Conservation (phyloP, 2,113 vertebrate species). For the Xyliphius kryptos region DNA sequence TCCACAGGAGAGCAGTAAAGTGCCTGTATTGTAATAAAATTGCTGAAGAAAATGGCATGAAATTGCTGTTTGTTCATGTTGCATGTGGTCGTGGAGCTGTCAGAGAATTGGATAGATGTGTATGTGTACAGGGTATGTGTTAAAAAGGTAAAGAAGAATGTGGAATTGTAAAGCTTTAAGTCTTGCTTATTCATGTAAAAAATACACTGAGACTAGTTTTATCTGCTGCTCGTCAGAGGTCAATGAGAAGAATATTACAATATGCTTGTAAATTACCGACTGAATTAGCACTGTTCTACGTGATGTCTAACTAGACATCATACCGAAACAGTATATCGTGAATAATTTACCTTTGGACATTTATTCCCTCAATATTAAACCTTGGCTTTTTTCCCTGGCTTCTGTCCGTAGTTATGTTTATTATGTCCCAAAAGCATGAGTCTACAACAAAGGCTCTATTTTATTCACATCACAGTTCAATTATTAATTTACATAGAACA, state of each 20-base stretch:
- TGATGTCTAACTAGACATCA: constrained; percentile 12
- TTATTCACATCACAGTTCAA: too few relatives aligned
- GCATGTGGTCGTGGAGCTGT: constrained; percentile 30
- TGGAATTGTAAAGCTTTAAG: constrained; percentile 13
- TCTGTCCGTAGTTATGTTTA: too few relatives aligned
- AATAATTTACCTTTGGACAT: too few relatives aligned
- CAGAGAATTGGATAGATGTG: constrained; percentile 32
- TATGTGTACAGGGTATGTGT: constrained; percentile 9
- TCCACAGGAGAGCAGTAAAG: constrained; percentile 35
- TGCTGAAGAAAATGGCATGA: constrained; percentile 31
- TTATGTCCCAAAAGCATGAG: too few relatives aligned
- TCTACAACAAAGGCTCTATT: too few relatives aligned
- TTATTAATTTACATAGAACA: too few relatives aligned
- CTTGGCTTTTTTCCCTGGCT: too few relatives aligned
- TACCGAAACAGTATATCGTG: too few relatives aligned
- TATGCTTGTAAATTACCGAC: neutral
- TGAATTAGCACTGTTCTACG: constrained; percentile 8
- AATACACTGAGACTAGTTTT: constrained; percentile 18
- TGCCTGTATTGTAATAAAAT: constrained; percentile 33
- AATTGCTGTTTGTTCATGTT: constrained; percentile 21
- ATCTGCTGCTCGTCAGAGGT: constrained; percentile 7
- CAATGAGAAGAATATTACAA: neutral
- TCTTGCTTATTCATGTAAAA: constrained; percentile 21
- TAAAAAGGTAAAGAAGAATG: neutral
- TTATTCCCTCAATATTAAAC: too few relatives aligned